These are phyloP conservation scores for Caenorhabditis sp. DNA, from an alignment of 2,888 invertebrate species.

Conservation along the genomic window DNA sequence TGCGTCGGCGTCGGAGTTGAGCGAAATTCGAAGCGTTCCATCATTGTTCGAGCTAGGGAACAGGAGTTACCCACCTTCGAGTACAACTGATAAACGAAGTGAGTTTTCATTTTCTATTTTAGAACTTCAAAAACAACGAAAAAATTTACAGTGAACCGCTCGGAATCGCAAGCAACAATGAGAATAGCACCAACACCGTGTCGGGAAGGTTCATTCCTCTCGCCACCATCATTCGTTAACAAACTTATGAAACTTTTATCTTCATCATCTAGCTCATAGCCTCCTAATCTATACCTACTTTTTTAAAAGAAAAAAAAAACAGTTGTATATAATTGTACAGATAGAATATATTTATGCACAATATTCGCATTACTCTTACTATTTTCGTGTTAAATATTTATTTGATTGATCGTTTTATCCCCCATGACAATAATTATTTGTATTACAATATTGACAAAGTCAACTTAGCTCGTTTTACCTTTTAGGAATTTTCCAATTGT, in stretches of 20 bases:
- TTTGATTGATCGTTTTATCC: constrained; percentile 30
- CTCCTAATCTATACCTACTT: neutral
- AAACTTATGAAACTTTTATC: constrained; percentile 29
- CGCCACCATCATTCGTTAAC: constrained; percentile 10
- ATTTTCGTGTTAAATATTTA: constrained; percentile 13
- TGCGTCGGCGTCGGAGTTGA: constrained; percentile 21
- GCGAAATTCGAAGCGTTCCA: constrained; percentile 21
- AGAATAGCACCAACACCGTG: constrained; percentile 6
- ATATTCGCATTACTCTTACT: constrained; percentile 9
- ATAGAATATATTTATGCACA: constrained; percentile 21
- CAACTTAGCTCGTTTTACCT: constrained; percentile 21
- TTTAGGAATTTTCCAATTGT: neutral
- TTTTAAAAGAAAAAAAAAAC: neutral
- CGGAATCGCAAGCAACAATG: constrained; percentile 25
- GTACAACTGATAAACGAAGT: constrained; percentile 11
- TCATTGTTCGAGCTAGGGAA: neutral
- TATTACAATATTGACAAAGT: neutral
- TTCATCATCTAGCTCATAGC: constrained; percentile 9
- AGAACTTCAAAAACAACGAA: neutral
- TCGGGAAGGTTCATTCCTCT: neutral
- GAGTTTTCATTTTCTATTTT: constrained; percentile 4
- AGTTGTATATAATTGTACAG: constrained; percentile 5
- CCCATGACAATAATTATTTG: constrained; percentile 30
- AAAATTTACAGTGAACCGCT: constrained; percentile 26
- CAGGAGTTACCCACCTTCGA: neutral